A percentile compares a stretch with the other conserved stretches of the same genome.
Conservation (phyloP, 2,888 invertebrate genomes). For the Pristionchus exspectatus region DNA sequence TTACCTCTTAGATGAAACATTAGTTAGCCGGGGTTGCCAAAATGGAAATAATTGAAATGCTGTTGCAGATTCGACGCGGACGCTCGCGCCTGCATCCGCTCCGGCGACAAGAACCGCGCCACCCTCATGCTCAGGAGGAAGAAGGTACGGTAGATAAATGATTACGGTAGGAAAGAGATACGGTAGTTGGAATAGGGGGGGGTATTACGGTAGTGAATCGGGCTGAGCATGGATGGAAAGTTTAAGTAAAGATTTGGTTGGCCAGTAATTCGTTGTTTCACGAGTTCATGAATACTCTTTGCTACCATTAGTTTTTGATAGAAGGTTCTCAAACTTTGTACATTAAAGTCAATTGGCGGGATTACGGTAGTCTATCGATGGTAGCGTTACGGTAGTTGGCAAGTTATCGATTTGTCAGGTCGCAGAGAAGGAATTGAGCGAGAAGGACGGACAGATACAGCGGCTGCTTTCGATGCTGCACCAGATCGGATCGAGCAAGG, state of each 20-base stretch:
- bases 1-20: background rate
- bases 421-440: conserved; percentile 73
- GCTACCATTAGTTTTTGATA: no score
- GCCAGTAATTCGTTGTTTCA: no score
- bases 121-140: conserved; percentile 46
- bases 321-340: no score
- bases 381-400: background rate
- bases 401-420: conserved; percentile 24
- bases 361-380: background rate
- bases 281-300: no score
- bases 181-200: background rate
- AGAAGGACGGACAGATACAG: conserved; percentile 75
- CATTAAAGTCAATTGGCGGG: background rate
- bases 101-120: conserved; percentile 66
- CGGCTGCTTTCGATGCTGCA: conserved; percentile 72
- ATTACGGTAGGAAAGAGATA: background rate
- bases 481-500: conserved; percentile 72
- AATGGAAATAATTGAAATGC: no score
- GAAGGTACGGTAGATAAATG: conserved; percentile 40
- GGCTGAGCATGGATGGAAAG: no score
- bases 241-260: no score
- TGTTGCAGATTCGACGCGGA: conserved; percentile 37
- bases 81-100: conserved; percentile 63
- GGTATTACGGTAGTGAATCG: no score
- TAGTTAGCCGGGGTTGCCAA: background rate